Evolutionary conservation across 2,113 vertebrate genomes (phyloP), one percentile per base, ranked within the genome.

Genomic region (Osmerus eperlanus): DNA sequence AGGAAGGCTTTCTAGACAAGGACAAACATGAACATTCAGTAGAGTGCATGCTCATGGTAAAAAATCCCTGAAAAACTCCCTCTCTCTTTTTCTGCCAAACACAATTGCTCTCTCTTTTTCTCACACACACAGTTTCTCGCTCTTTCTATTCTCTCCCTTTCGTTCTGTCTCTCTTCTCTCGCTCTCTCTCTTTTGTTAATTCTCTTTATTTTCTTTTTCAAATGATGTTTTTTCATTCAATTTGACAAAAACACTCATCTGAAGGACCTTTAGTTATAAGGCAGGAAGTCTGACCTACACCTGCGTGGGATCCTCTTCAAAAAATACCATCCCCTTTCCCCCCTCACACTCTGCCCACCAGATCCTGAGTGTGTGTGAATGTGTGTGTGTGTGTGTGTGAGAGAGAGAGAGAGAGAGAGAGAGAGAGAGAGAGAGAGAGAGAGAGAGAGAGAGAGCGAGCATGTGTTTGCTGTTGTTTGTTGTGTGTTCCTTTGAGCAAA

Each of bases 211-310:
- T n/a, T 70, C 19, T 15, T 41, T 28, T 65, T 59, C 0, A 12
- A 5, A 41, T 12, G 41, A 14, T 29, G n/a, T 16, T 78, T 52
- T 68, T 73, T 70, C 63, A 60, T 25, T 70, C 67, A 7, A 19
- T 60, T 8, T 69, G 55, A 73, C 21, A 18, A n/a, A 74, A 56
- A 47, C 47, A 21, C 53, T 71, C 4, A 21, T 55, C 72, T 62
- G 29, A 67, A 74, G 55, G 51, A 65, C 54, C 67, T 23, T 62
- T 64, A 41, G 16, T 64, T 23, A 56, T 14, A 64, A 29, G 51
- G 72, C 77, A 79, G 73, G 77, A 75, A 79, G 70, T 67, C 59
- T 75, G 72, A 71, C 68, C 72, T 55, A 3, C 14, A 63, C 67
- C 52, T 53, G 36, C 4, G 54, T 56, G 54, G 54, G 14, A 18